A percentile compares a stretch with the other conserved stretches of the same genome.
These are phyloP conservation scores for Notothenia rossii DNA, from an alignment of 2,113 vertebrate species.

Conservation along the genomic window DNA sequence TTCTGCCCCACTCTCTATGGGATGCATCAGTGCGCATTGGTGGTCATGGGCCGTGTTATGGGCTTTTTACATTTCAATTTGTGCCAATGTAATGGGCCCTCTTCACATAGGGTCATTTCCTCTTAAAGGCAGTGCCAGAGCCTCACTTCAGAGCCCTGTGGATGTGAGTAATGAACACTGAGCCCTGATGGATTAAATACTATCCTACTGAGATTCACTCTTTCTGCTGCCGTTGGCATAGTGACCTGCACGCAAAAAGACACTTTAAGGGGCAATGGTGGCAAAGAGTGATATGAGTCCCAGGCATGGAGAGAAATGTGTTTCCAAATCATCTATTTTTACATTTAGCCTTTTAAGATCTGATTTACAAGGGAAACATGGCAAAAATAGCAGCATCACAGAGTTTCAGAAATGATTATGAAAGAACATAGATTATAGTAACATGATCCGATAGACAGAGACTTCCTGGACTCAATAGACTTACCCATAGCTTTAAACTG, in stretches of 20 bases:
- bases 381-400: too few relatives aligned
- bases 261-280: constrained; percentile 29
- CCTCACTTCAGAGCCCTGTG: constrained; percentile 42
- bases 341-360: too few relatives aligned
- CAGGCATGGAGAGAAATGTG: constrained; percentile 4
- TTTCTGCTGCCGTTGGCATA: constrained; percentile 47
- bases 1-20: not conserved
- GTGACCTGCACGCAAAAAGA: constrained; percentile 45
- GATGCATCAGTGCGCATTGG: not conserved
- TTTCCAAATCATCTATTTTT: not conserved
- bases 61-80: constrained; percentile 13
- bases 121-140: constrained; percentile 39
- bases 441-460: too few relatives aligned
- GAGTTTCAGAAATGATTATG: too few relatives aligned
- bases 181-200: constrained; percentile 69
- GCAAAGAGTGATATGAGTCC: constrained; percentile 23
- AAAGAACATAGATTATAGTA: too few relatives aligned
- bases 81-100: not conserved
- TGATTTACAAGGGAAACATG: too few relatives aligned
- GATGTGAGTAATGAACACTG: constrained; percentile 72
- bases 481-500: too few relatives aligned
- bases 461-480: too few relatives aligned
- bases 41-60: not conserved
- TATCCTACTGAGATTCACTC: constrained; percentile 54
- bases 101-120: constrained; percentile 12